Base-by-base conservation (phyloP, 2,113 vertebrate genomes). In the Phaethornis superciliosus region DNA sequence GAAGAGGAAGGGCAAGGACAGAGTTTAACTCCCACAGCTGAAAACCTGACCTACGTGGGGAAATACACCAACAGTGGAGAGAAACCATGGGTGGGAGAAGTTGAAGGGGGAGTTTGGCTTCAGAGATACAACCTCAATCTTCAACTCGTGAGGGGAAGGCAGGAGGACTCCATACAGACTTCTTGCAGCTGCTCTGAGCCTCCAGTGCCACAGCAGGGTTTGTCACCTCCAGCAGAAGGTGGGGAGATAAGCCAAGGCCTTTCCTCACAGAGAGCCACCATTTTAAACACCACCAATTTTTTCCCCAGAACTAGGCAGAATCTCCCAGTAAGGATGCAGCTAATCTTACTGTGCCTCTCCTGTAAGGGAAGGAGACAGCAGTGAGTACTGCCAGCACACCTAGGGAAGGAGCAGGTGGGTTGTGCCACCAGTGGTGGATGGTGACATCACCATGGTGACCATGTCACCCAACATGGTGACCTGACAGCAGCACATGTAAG, bases 351-450 rank as follows among this genome's bases (percentile, higher is more conserved):
- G 0, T 26, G 26, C 15, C 49, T 18, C 26, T 59, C 16, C 5
- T 10, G 23, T 10, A 51, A 42, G 62, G 79, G 19, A 26, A 64
- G 74, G 78, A 46, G 60, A 32, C 33, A 33, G 30, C 24, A 2
- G 32, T 3, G 47, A 18, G 28, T 2, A 4, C 1, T 46, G 65
- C 46, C 1, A 0, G 32, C 23, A 7, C 1, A 5, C 19, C 23
- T 14, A 7, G 56, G 67, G 40, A 32, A n/a, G 40, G 33, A 64
- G 55, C 15, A 2, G 2, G 9, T 7, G 32, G 32, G 26, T 30
- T 54, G 62, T 51, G 52, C 65, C 62, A 7, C 42, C 24, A 4
- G 6, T 15, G 32, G 3, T 0, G 2, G 27, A 56, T 40, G 40
- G 32, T 33, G 46, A 33, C 49, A 8, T 40, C 40, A 40, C 40